Evolutionary conservation across 2,797 vertebrate species (phyloP).

Genomic region (Poecilia velifera): DNA sequence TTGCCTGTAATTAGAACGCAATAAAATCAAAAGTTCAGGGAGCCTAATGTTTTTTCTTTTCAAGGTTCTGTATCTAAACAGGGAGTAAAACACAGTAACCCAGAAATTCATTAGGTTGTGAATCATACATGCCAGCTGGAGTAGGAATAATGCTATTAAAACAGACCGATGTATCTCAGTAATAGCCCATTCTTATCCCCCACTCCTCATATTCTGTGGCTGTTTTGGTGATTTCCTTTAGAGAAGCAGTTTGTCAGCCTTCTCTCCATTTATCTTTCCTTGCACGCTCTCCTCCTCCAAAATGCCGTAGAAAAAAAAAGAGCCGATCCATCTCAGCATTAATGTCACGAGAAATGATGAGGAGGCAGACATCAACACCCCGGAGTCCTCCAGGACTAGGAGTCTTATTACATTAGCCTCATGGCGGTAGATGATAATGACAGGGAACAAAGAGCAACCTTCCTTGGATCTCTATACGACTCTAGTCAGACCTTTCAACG

Average conservation of each 20-base stretch:
- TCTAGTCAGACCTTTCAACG: conserved; percentile 46
- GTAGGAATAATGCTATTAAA: neutral
- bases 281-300: neutral
- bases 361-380: conserved; percentile 32
- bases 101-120: conserved; percentile 28
- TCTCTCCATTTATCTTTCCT: conserved; percentile 7
- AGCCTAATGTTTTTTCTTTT: neutral
- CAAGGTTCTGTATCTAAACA: neutral
- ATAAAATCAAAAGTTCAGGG: neutral
- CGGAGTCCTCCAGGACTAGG: conserved; percentile 21
- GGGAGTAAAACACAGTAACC: conserved; percentile 25
- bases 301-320: neutral
- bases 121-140: neutral
- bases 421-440: conserved; percentile 31
- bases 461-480: conserved; percentile 23
- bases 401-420: conserved; percentile 50
- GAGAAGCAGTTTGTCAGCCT: neutral
- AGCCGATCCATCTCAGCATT: conserved; percentile 46
- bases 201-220: neutral
- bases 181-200: neutral
- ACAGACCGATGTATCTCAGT: neutral
- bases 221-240: neutral
- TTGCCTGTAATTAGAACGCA: neutral
- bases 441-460: conserved; percentile 41
- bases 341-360: conserved; percentile 54